phyloP scores from a whole-genome alignment of 2,888 invertebrate species.

The Ophion slaviceki region DNA sequence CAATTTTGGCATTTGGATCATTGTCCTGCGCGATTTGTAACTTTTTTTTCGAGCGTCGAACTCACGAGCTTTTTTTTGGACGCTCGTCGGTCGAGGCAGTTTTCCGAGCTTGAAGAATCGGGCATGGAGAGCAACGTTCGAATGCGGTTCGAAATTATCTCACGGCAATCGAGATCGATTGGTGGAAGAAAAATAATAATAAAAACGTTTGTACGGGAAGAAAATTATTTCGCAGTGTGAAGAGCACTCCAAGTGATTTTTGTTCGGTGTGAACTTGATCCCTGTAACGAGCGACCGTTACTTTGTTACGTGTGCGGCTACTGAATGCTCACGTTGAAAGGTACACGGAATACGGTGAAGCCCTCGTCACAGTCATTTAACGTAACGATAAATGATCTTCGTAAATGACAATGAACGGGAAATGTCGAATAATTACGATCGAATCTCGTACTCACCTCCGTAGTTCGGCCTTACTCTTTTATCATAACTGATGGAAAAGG shows the following conservation, averaged over 20 bases:
- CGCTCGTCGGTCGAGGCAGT: too few species aligned
- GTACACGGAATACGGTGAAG: constrained; percentile 22
- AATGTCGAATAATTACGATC: constrained; percentile 37
- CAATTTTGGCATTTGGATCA: too few species aligned
- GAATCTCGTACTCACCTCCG: constrained; percentile 91
- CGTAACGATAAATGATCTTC: constrained; percentile 41
- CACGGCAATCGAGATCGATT: too few species aligned
- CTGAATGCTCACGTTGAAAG: constrained; percentile 9
- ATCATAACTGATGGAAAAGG: constrained; percentile 98
- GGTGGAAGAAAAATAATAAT: not conserved
- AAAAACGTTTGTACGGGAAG: not conserved
- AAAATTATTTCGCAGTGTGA: too few species aligned
- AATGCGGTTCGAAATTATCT: not conserved
- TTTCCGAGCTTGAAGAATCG: too few species aligned
- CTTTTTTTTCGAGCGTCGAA: too few species aligned
- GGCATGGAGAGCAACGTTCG: not conserved
- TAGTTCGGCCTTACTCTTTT: constrained; percentile 99
- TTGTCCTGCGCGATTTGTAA: too few species aligned
- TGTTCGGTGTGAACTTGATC: not conserved
- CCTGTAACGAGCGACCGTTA: not conserved
- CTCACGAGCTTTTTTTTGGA: too few species aligned
- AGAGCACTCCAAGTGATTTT: not conserved
- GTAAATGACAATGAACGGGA: constrained; percentile 18
- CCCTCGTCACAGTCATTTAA: constrained; percentile 36
- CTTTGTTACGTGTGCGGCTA: not conserved